Conservation (phyloP, 2,797 vertebrate genomes). For the Alcedo quadribrachys region DNA sequence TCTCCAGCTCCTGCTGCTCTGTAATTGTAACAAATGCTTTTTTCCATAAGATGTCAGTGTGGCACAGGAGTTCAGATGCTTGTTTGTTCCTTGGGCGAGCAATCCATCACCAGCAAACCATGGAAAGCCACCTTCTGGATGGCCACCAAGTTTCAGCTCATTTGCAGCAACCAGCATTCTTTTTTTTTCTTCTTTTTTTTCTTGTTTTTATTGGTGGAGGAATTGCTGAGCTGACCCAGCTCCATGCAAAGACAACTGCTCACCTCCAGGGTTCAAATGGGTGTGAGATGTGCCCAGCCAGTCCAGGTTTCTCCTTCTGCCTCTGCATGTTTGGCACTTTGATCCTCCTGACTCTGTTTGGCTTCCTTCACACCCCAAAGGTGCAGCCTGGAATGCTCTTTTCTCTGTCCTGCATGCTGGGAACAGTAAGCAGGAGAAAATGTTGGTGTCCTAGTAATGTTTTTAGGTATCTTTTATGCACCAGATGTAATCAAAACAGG, state of each 20-base stretch:
- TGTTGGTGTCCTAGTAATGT: not conserved
- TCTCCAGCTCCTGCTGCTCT: not conserved
- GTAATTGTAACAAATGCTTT: not conserved
- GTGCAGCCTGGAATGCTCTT: not conserved
- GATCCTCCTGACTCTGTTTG: accelerated
- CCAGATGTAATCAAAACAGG: not conserved
- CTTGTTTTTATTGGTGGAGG: accelerated
- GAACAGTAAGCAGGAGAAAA: not conserved
- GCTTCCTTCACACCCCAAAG: accelerated
- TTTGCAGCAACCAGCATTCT: not conserved
- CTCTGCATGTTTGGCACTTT: accelerated
- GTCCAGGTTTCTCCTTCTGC: not conserved
- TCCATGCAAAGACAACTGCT: accelerated
- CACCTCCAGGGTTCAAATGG: accelerated
- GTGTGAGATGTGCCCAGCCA: accelerated
- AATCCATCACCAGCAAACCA: not conserved
- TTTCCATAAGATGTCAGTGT: constrained; percentile 48
- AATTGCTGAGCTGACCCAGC: not conserved
- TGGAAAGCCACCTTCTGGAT: not conserved
- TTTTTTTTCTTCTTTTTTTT: not conserved
- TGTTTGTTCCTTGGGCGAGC: not conserved
- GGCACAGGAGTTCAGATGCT: not conserved
- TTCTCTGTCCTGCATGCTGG: accelerated
- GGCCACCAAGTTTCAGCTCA: accelerated
- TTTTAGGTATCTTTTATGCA: not conserved